phyloP scores from a whole-genome alignment of 2,113 vertebrate genomes.

The Struthidea cinerea region DNA sequence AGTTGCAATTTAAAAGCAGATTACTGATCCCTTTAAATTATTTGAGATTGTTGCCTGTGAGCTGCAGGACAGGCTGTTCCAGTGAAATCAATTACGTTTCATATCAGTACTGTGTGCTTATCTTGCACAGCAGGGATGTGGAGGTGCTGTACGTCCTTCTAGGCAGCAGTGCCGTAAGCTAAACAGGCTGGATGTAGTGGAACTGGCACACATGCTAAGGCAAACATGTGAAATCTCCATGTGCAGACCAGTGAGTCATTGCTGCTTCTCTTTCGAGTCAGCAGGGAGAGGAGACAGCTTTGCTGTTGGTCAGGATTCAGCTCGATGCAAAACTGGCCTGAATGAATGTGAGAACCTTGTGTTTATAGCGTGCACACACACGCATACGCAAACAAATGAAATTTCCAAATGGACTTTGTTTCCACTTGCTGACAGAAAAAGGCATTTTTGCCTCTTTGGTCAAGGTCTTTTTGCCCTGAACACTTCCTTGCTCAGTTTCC shows the following conservation, averaged over 20 bases:
- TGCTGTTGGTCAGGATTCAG: neutral
- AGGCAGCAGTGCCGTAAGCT: neutral
- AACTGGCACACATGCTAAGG: neutral
- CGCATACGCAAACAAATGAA: neutral
- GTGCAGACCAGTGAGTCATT: neutral
- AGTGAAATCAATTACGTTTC: slow-evolving; percentile 24
- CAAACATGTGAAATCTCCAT: neutral
- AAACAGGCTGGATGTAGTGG: neutral
- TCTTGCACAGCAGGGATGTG: neutral
- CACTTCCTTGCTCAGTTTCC: neutral
- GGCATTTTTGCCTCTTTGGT: neutral
- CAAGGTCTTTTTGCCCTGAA: neutral
- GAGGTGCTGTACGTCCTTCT: neutral
- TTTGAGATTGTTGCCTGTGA: neutral
- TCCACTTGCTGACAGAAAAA: neutral
- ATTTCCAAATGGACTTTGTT: neutral
- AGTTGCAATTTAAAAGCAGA: neutral
- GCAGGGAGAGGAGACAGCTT: neutral
- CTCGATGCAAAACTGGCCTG: neutral
- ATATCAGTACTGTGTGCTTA: neutral
- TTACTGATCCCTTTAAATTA: neutral
- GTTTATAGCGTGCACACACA: neutral
- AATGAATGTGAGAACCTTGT: neutral
- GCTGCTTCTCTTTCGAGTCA: neutral
- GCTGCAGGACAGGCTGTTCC: neutral